Evolutionary conservation across 1,140 invertebrate species (phyloP).

Genomic region (Branchinecta lynchi): DNA sequence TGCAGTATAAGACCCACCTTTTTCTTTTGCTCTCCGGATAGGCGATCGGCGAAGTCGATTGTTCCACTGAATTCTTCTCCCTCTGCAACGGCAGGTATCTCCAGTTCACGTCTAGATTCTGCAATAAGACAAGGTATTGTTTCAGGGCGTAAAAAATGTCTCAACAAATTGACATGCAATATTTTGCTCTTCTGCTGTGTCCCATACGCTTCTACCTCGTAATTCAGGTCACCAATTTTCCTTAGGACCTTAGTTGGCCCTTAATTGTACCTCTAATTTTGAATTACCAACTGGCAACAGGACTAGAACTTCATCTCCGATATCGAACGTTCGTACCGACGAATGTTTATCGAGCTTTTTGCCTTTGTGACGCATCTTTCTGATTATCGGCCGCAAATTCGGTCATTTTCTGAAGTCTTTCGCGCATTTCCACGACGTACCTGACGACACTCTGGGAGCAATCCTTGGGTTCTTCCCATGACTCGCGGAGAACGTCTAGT

Average conservation of each 20-base stretch:
- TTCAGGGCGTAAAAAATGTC: background rate
- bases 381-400: no score
- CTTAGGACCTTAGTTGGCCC: background rate
- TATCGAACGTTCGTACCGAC: no score
- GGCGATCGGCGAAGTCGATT: background rate
- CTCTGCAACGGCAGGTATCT: background rate
- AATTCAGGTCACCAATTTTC: background rate
- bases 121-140: background rate
- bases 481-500: no score
- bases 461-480: no score
- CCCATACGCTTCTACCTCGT: background rate
- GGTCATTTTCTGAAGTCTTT: no score
- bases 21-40: background rate
- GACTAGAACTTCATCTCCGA: background rate
- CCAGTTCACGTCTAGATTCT: background rate
- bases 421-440: no score
- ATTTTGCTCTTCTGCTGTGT: background rate
- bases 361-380: no score
- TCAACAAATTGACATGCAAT: background rate
- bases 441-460: no score
- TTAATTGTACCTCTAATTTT: conserved; percentile 1
- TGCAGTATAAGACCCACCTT: background rate
- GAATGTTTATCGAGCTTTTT: conserved; percentile 33
- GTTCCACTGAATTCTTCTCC: background rate
- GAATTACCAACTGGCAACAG: background rate